Base-by-base conservation (phyloP, 2,888 invertebrate species). In the Drosophila mulleri region DNA sequence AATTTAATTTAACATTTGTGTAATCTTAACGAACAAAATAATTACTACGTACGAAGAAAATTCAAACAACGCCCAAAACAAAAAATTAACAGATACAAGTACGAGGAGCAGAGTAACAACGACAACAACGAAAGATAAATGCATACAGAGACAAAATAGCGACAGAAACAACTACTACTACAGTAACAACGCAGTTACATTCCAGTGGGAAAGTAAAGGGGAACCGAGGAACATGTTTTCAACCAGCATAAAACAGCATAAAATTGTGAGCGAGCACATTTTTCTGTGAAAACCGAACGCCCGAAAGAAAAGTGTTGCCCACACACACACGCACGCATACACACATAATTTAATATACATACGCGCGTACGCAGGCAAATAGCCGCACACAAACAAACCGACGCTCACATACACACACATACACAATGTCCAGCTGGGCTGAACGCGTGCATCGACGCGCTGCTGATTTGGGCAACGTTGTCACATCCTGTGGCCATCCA, bases 391-490 rank as follows among this genome's bases (percentile, higher is more conserved):
- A 67, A 58, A 61, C 67, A 66, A 50, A 59, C 59, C 59, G 23
- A 54, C 50, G 65, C 47, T 42, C 37, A 59, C 23, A 82, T 56
- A 57, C 29, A 58, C 16, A 67, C 61, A 62, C 50, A 54, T 23
- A 75, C 83, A 85, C 47, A 79, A 87, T 97, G 97, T 96, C 96
- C 94, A 97, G 96, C 94, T 97, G 97, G 97, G 97, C 97, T 90
- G 96, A 97, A 93, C 96, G 97, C 93, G 97, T 97, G 96, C 97
- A 97, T 94, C 95, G 97, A 92, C 95, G 97, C 93, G 98, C 97
- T 90, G 97, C 97, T 93, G 97, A 97, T 91, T 94, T 98, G 91
- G 96, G 97, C 93, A 97, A 96, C 94, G 97, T 97, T 91, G 97
- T 98, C 90, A 97, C 97, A 86, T 97, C 97, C 90, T 98, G 98